Base-by-base conservation (phyloP, 1,140 invertebrate species). In the Ruditapes philippinarum region DNA sequence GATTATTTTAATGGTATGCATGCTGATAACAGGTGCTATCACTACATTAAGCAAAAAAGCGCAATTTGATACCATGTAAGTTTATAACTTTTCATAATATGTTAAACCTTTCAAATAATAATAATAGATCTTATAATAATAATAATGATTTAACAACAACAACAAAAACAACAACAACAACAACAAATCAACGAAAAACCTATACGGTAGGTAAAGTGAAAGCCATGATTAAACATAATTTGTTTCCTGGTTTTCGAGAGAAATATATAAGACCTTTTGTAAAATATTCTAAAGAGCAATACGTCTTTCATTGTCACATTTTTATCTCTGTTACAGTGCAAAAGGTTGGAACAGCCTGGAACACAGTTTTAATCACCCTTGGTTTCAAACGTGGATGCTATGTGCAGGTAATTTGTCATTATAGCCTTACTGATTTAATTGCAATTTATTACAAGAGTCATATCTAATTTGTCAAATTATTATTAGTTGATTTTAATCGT, bases 311-410 rank as follows among this genome's bases (percentile, higher is more conserved):
- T 33, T 74, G 4, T 74, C 11, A n/a, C 54, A 31, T 80, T 28
- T 0, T 45, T 33, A 45, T 40, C 0, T 65, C 25, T 60, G 7
- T 92, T 93, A 31, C 84, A 95, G 93, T 70, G 92, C 89, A 22
- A 60, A 89, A 88, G 94, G 93, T 14, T 65, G 68, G 19, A 57
- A 54, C 5, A 81, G 86, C 31, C 60, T 54, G 40, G 62, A 80
- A 31, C 94, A 95, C 91, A 89, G 91, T 14, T 95, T 95, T 91
- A 89, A 95, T 42, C 94, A 95, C 76, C 94, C 94, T 40, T 95
- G 94, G 94, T 94, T 95, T 81, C 94, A 95, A 74, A 95, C 94
- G 42, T 92, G 93, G 76, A 94, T 95, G 40, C 94, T 95, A 93
- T 95, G 94, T 74, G 93, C 94, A 31, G 94, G 94, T 94, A 90